Conservation (phyloP, 2,888 invertebrate species). For the Cantharis rustica region DNA sequence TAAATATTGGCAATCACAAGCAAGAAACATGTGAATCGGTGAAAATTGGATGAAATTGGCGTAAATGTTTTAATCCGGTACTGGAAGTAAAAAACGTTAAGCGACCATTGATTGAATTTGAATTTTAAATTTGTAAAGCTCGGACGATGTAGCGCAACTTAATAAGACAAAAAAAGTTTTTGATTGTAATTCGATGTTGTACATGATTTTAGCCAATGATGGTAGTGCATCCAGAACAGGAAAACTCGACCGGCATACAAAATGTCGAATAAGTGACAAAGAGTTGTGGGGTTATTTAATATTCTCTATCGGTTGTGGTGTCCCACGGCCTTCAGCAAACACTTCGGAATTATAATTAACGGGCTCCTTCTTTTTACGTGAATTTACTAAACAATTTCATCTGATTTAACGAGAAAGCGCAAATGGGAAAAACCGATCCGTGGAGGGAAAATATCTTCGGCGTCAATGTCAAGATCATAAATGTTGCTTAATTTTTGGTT, state of each 20-base stretch:
- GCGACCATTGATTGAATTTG: not conserved
- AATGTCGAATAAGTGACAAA: conserved; percentile 20
- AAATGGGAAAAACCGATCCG: conserved; percentile 11
- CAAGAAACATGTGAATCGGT: too few species aligned
- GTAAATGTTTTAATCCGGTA: not conserved
- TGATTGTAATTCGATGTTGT: not conserved
- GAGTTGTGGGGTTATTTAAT: conserved; percentile 15
- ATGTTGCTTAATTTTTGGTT: conserved; percentile 43
- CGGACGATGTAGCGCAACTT: not conserved
- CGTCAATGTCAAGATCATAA: conserved; percentile 42
- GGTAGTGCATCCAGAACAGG: conserved; percentile 6
- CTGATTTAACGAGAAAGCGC: conserved; percentile 14
- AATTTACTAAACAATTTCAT: conserved; percentile 4
- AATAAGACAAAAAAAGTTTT: not conserved
- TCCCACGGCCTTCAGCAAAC: conserved; percentile 40
- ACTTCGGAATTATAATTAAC: conserved; percentile 38
- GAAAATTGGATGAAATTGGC: too few species aligned
- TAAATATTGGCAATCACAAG: too few species aligned
- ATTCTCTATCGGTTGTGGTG: conserved; percentile 22
- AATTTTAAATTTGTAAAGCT: not conserved
- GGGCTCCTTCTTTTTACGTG: conserved; percentile 15
- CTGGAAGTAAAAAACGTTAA: not conserved
- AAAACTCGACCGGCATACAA: conserved; percentile 9
- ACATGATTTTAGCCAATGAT: not conserved
- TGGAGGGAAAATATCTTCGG: conserved; percentile 2